A percentile compares a stretch with the other conserved stretches of the same genome.
Evolutionary conservation across 1,140 invertebrate genomes (phyloP).

Genomic region (Drosophila serrata): DNA sequence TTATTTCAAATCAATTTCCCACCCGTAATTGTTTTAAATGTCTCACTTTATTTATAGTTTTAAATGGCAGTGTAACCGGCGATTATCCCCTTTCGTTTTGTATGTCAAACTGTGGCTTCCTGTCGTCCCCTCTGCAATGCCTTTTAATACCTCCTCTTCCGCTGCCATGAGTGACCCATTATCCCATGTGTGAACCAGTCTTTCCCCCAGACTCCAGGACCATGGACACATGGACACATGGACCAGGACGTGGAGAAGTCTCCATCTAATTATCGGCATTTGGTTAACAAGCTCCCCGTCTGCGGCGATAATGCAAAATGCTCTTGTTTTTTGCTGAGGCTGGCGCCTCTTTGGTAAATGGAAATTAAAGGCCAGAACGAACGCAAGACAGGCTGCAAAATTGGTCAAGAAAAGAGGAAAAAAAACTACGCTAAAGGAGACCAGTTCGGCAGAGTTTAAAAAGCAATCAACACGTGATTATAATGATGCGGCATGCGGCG

Average conservation of each 20-base stretch:
- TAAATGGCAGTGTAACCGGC: conserved; percentile 7
- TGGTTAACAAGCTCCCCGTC: conserved; percentile 57
- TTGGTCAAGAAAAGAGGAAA: neutral
- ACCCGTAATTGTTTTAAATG: conserved; percentile 9
- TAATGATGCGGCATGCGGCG: conserved; percentile 70
- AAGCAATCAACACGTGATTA: conserved; percentile 84
- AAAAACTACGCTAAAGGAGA: conserved; percentile 4
- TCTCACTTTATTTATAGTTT: conserved; percentile 30
- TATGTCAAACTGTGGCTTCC: conserved; percentile 51
- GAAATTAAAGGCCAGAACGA: conserved; percentile 54
- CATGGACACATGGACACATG: neutral
- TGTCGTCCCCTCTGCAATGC: neutral
- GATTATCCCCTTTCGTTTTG: conserved; percentile 30
- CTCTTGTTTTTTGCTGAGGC: conserved; percentile 44
- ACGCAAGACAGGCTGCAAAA: conserved; percentile 9
- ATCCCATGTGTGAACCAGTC: conserved; percentile 47
- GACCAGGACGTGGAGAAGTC: neutral
- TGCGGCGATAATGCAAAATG: conserved; percentile 47
- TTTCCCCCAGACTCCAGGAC: conserved; percentile 8
- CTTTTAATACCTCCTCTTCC: neutral
- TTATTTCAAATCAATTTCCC: neutral
- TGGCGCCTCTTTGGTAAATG: conserved; percentile 50
- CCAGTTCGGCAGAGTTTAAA: conserved; percentile 69
- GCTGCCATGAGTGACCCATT: conserved; percentile 31
- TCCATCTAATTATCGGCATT: conserved; percentile 57